Evolutionary conservation across 2,888 invertebrate genomes (phyloP).

Genomic region (Agrotis puta): DNA sequence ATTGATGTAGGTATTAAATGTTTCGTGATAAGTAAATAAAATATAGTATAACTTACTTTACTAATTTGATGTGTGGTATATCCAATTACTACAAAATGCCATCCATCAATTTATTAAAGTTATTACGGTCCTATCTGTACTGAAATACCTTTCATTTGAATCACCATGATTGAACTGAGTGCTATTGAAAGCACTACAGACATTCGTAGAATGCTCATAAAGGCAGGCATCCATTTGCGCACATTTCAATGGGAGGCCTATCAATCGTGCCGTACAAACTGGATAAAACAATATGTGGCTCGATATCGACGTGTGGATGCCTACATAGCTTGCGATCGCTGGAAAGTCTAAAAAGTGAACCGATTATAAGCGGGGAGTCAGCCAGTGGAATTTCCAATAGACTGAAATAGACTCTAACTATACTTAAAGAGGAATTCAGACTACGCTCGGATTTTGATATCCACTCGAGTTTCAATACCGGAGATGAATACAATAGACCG

Average conservation of each 20-base stretch:
- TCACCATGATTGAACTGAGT: constrained; percentile 12
- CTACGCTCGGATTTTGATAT: constrained; percentile 41
- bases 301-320: constrained; percentile 43
- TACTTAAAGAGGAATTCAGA: constrained; percentile 47
- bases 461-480: constrained; percentile 52
- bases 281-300: constrained; percentile 43
- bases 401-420: constrained; percentile 44
- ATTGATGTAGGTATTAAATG: constrained; percentile 13
- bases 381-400: constrained; percentile 46
- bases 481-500: constrained; percentile 42
- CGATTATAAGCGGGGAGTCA: constrained; percentile 19
- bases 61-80: background rate
- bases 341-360: constrained; percentile 42
- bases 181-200: constrained; percentile 19
- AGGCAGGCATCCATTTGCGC: constrained; percentile 21
- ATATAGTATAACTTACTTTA: background rate
- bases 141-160: constrained; percentile 1
- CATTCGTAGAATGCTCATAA: constrained; percentile 19
- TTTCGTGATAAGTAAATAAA: constrained; percentile 2
- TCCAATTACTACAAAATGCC: too few relatives aligned
- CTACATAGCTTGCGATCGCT: constrained; percentile 14
- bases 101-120: too few relatives aligned
- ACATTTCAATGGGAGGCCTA: constrained; percentile 31
- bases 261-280: constrained; percentile 30
- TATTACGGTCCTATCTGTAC: too few relatives aligned